phyloP scores from a whole-genome alignment of 53 echinoderm and acorn worm species.

The Echinometra lucunter region DNA sequence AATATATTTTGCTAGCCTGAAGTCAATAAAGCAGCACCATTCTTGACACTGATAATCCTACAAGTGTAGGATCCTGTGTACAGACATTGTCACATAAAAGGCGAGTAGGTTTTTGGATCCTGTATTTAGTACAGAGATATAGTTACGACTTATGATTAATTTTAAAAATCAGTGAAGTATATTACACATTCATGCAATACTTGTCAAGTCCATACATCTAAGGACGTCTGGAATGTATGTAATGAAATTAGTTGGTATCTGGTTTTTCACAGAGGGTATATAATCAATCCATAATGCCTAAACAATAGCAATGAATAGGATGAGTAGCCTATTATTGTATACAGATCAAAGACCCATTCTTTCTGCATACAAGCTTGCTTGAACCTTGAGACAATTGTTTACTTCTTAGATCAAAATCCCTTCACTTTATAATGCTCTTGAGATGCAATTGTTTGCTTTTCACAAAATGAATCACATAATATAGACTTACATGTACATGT shows the following conservation, averaged over 20 bases:
- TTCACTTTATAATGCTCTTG: neutral
- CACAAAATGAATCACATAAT: conserved; percentile 25
- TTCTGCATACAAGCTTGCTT: neutral
- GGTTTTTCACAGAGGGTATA: neutral
- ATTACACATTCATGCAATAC: neutral
- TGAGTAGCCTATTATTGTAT: neutral
- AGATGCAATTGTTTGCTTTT: conserved; percentile 34
- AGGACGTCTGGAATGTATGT: neutral
- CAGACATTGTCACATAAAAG: neutral
- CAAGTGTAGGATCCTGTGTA: no score
- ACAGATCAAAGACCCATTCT: conserved; percentile 28
- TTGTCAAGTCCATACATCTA: neutral
- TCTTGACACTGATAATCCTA: no score
- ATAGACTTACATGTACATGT: neutral
- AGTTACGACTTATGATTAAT: no score
- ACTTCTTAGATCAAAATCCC: conserved; percentile 35
- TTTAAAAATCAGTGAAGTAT: no score
- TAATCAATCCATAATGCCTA: neutral
- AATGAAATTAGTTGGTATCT: neutral
- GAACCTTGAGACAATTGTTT: conserved; percentile 53
- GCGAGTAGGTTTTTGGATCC: no score
- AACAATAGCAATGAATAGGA: neutral
- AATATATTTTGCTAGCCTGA: no score
- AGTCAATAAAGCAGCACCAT: no score
- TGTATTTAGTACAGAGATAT: no score